Conservation (phyloP, 2,113 vertebrate genomes). For the Pseudorasbora parva region DNA sequence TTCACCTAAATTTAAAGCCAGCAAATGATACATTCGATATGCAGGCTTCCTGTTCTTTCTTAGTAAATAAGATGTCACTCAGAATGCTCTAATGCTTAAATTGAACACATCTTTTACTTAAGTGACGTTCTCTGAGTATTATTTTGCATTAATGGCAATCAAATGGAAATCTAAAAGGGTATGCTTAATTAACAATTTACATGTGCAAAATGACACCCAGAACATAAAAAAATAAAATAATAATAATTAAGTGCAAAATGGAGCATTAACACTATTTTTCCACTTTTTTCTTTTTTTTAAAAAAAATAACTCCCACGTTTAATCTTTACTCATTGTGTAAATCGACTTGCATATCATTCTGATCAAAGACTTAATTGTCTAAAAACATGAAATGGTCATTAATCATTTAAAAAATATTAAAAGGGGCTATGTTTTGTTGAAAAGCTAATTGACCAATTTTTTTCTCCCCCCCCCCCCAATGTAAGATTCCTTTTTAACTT, state of each 20-base stretch:
- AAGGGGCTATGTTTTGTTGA: no score
- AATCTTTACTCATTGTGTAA: background rate
- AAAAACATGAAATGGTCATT: background rate
- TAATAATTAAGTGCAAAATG: background rate
- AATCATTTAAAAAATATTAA: background rate
- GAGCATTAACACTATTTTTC: background rate
- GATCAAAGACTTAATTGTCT: background rate
- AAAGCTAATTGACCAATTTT: no score
- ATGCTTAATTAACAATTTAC: slow-evolving; percentile 10
- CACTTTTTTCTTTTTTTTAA: no score
- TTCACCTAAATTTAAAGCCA: background rate
- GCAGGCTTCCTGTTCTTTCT: background rate
- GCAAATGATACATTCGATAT: background rate
- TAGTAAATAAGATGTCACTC: background rate
- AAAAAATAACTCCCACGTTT: background rate
- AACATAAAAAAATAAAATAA: no score
- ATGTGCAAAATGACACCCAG: background rate
- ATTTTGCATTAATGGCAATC: background rate
- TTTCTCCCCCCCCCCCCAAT: no score
- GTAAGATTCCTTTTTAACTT: no score
- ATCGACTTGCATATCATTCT: background rate
- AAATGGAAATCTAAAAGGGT: slow-evolving; percentile 1
- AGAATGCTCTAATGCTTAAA: background rate
- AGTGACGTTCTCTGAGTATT: background rate
- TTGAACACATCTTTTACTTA: background rate